Base-by-base conservation (phyloP, 2,888 invertebrate genomes). In the Tenthredo mesomela region DNA sequence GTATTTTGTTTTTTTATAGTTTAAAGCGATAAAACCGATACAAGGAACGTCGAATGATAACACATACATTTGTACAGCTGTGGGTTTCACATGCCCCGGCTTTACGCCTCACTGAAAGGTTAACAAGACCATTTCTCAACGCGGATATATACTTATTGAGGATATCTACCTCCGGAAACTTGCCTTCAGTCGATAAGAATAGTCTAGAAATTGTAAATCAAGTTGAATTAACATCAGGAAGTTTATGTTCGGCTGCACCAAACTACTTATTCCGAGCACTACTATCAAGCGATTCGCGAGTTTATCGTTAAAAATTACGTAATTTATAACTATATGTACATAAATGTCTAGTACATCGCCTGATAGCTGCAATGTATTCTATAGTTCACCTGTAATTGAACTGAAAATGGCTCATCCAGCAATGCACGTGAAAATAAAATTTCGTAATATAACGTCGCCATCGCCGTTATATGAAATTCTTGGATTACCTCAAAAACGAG, bases 181-280 rank as follows among this genome's bases (percentile, higher is more conserved):
- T 33, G 54, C 47, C 47, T 77, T 33, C 77, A 54, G 54, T 47
- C 10, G 77, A 77, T 77, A 77, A 77, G 50, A 77, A 77, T 77
- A 77, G 54, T 50, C 2, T 7, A 15, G 15, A 54, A 77, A 77
- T 21, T 21, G 43, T 77, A 77, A 21, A 77, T 29, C 77, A 54
- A 18, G 18, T 7, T 29, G 1, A 50, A 40, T 15, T 54, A 47
- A 50, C 7, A 54, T 9, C 50, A 50, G 47, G 33, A 77, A 50
- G 29, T 54, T 77, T 18, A 77, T 29, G 77, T 33, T 77, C 33
- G 47, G 29, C 43, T 43, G 43, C 18, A 77, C 18, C 6, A 15
- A 15, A 21, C 29, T 15, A 29, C 15, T 29, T 50, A 40, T 37
- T 7, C 25, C 7, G 75, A 25, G 18, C 6, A 50, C 50, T 18